Conservation (phyloP, 2,888 invertebrate species). For the Agrotis puta region DNA sequence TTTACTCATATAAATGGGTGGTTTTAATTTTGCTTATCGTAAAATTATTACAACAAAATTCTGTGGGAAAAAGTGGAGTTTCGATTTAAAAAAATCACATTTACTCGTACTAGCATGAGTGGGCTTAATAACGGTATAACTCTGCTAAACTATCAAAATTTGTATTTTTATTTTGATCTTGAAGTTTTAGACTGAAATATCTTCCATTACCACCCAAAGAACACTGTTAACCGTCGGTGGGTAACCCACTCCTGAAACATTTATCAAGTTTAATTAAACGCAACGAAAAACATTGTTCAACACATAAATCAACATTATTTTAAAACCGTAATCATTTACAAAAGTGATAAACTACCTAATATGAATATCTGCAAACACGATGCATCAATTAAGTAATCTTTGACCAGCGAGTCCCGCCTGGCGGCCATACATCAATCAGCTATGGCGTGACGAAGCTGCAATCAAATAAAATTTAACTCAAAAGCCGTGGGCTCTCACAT, state of each 20-base stretch:
- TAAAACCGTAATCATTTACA: slow-evolving; percentile 32
- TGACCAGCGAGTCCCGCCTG: slow-evolving; percentile 73
- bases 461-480: slow-evolving; percentile 90
- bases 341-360: slow-evolving; percentile 55
- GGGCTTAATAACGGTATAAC: too few relatives aligned
- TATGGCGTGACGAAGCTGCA: slow-evolving; percentile 82
- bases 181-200: background rate
- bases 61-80: too few relatives aligned
- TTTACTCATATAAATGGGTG: too few relatives aligned
- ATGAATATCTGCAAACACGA: slow-evolving; percentile 71
- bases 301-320: slow-evolving; percentile 36
- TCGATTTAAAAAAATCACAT: too few relatives aligned
- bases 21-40: too few relatives aligned
- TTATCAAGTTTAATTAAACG: slow-evolving; percentile 13
- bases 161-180: too few relatives aligned
- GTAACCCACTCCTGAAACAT: slow-evolving; percentile 3
- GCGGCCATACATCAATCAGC: slow-evolving; percentile 88
- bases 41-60: too few relatives aligned
- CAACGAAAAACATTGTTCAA: background rate
- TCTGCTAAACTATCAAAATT: too few relatives aligned
- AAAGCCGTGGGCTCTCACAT: slow-evolving; percentile 74
- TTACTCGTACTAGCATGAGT: too few relatives aligned
- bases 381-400: slow-evolving; percentile 84
- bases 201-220: background rate
- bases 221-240: too few relatives aligned